Base-by-base conservation (phyloP, 2,888 invertebrate species). In the Stomorhina lunata region DNA sequence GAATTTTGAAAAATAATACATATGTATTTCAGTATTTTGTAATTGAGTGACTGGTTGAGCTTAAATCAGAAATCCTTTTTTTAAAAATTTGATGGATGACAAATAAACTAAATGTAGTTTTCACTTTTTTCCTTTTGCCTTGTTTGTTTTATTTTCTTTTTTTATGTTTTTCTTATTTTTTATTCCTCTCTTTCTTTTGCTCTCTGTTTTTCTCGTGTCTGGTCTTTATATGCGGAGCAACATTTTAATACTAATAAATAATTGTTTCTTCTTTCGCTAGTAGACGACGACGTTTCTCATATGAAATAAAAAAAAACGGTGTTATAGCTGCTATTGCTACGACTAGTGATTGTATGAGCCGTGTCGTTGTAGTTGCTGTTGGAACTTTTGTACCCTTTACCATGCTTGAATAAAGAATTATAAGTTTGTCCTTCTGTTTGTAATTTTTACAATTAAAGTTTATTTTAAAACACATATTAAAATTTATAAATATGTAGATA, bases 301-400 rank as follows among this genome's bases (percentile, higher is more conserved):
- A 89, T 89, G 89, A 88, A 89, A 89, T 89, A 89, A 88, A n/a
- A n/a, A n/a, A n/a, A 89, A 89, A 87, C 89, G 86, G 87, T 88
- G 85, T 89, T 66, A 81, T 84, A 80, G 57, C n/a, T 72, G 45
- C 86, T 86, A 86, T 87, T 88, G n/a, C n/a, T n/a, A n/a, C n/a
- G n/a, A 87, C 84, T 88, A 86, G 88, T 87, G 86, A 86, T 86
- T 87, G 86, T 82, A 50, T 71, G 86, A 85, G 81, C 78, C 85
- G 83, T 84, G 66, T 57, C 10, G 45, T 66, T 45, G 61, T 69
- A 40, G 75, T 57, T 77, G 76, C 53, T 72, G 80, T 61, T 72
- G 63, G 53, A 68, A 15, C 86, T 84, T 66, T 32, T 17, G 9
- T 34, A 32, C 15, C 55, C 32, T n/a, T n/a, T 37, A 37, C 12